A percentile compares a stretch with the other conserved stretches of the same genome.
phyloP scores from a whole-genome alignment of 2,113 vertebrate genomes.

The Boleophthalmus pectinirostris region DNA sequence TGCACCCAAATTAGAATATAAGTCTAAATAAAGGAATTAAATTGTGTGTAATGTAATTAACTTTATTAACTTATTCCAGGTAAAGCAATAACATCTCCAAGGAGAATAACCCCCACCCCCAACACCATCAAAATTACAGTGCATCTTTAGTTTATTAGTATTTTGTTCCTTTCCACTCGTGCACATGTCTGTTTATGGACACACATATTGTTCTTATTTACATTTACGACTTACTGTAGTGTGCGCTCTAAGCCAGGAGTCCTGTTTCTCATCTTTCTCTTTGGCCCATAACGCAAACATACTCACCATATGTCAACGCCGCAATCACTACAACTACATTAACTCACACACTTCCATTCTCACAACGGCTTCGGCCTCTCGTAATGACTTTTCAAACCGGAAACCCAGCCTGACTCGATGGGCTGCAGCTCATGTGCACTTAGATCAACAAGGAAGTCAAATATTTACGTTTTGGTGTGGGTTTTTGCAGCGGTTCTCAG shows the following conservation, averaged over 20 bases:
- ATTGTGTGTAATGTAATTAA: no score
- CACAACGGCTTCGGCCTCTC: background rate
- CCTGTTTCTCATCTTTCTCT: conserved; percentile 7
- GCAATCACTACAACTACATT: conserved; percentile 17
- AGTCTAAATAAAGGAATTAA: no score
- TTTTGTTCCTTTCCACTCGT: background rate
- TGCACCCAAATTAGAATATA: no score
- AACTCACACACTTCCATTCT: conserved; percentile 14
- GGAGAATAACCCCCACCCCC: background rate
- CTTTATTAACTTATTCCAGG: no score
- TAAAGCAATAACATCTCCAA: background rate
- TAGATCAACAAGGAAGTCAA: conserved; percentile 36
- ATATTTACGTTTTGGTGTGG: conserved; percentile 37
- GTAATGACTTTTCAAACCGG: conserved; percentile 16
- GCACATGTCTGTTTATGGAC: background rate
- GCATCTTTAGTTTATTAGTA: background rate
- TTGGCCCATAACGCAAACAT: conserved; percentile 2
- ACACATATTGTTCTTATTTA: background rate
- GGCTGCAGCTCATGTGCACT: conserved; percentile 19
- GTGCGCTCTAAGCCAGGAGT: background rate
- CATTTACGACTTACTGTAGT: background rate
- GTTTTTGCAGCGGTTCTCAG: conserved; percentile 24
- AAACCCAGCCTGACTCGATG: conserved; percentile 11
- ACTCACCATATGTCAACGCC: conserved; percentile 11
- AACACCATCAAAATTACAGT: background rate